phyloP scores from a whole-genome alignment of 1,140 invertebrate genomes.

The Achatina immaculata region DNA sequence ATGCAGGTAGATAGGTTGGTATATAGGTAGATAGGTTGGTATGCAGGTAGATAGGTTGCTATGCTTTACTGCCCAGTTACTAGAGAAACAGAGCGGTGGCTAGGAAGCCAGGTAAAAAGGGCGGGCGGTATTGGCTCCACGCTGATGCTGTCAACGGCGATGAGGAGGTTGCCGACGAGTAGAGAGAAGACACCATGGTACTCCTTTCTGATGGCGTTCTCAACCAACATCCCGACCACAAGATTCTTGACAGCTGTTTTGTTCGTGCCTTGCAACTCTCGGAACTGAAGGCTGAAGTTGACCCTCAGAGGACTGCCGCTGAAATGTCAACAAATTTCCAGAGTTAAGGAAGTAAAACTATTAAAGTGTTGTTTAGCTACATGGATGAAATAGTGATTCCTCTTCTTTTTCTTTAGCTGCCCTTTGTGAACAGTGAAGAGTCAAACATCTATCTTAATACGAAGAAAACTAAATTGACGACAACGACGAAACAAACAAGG shows the following conservation, averaged over 20 bases:
- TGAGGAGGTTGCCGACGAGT: slow-evolving; percentile 33
- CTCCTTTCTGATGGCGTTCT: slow-evolving; percentile 31
- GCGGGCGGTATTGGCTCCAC: too few species aligned
- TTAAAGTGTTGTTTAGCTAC: background rate
- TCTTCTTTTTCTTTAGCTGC: too few species aligned
- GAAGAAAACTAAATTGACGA: too few species aligned
- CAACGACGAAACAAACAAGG: background rate
- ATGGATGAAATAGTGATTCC: too few species aligned
- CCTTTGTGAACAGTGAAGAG: too few species aligned
- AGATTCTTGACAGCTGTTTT: slow-evolving; percentile 5
- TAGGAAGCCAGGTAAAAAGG: too few species aligned
- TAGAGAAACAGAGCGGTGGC: too few species aligned
- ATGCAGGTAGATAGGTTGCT: too few species aligned
- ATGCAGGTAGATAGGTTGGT: too few species aligned
- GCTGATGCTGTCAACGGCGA: slow-evolving; percentile 34
- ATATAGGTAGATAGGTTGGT: too few species aligned
- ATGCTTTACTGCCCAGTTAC: too few species aligned
- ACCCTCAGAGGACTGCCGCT: slow-evolving; percentile 32
- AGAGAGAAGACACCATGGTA: slow-evolving; percentile 21
- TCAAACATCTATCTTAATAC: too few species aligned
- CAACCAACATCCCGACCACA: slow-evolving; percentile 31
- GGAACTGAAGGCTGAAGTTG: slow-evolving; percentile 43
- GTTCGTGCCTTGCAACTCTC: slow-evolving; percentile 4
- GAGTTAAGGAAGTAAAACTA: background rate
- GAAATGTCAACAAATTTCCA: background rate